phyloP scores from a whole-genome alignment of 92 coral and sea anemone genomes.

The Parazoanthus atlanticus region DNA sequence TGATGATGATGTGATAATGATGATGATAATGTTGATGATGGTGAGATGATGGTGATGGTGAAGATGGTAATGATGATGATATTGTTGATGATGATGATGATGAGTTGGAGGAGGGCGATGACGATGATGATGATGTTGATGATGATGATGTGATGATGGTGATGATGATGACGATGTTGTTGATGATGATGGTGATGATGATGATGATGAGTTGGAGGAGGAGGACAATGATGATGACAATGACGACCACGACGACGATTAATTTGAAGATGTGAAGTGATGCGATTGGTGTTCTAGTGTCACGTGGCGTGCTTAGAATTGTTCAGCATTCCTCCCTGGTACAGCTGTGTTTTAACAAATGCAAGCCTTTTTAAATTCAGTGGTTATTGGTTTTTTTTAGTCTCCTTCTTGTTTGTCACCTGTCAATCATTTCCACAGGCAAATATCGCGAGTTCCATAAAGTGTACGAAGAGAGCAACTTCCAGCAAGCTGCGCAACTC shows the following conservation, averaged over 20 bases:
- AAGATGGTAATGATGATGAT: no score
- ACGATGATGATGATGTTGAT: background rate
- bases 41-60: no score
- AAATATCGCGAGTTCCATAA: conserved; percentile 95
- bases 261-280: background rate
- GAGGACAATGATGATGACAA: background rate
- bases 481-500: conserved; percentile 79
- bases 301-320: background rate
- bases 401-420: no score
- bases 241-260: background rate
- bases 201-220: no score
- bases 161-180: no score
- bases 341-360: background rate
- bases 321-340: background rate
- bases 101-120: no score
- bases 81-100: no score
- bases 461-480: conserved; percentile 85
- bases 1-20: no score
- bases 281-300: background rate
- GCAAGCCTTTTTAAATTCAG: background rate
- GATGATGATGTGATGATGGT: background rate
- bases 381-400: background rate
- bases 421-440: conserved; percentile 50
- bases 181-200: no score
- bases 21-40: no score